Evolutionary conservation across 2,113 vertebrate species (phyloP).

Genomic region (Poeciliopsis occidentalis): DNA sequence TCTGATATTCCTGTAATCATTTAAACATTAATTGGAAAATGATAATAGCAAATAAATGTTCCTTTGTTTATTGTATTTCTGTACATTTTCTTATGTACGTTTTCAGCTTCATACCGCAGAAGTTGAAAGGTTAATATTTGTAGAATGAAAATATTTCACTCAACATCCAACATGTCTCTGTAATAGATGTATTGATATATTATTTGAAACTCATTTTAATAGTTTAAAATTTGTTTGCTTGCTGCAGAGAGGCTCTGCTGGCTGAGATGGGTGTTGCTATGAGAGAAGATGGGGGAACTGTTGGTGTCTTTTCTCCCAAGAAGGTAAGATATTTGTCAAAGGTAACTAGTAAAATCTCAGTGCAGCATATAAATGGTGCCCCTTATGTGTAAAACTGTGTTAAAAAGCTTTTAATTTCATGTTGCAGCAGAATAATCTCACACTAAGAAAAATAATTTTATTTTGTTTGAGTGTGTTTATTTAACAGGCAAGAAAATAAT

Average conservation of each 20-base stretch:
- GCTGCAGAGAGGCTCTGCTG: constrained; percentile 90
- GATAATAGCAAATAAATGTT: neutral
- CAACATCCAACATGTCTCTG: neutral
- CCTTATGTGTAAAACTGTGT: neutral
- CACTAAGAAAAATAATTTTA: no score
- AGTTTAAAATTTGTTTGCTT: constrained; percentile 7
- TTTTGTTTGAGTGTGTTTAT: no score
- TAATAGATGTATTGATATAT: neutral
- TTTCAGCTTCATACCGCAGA: neutral
- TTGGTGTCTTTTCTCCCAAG: constrained; percentile 98
- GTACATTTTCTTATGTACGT: neutral
- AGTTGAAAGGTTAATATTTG: neutral
- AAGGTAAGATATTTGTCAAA: constrained; percentile 81
- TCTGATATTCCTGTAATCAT: neutral
- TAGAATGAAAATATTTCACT: neutral
- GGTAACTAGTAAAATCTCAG: neutral
- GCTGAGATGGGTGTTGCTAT: constrained; percentile 99
- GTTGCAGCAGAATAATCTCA: neutral
- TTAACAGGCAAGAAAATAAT: no score
- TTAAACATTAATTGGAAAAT: neutral
- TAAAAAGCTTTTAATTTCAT: neutral
- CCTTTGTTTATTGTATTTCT: neutral
- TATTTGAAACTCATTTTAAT: neutral
- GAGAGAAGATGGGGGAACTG: constrained; percentile 95
- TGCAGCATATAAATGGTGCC: neutral